Evolutionary conservation across 2,797 vertebrate genomes (phyloP).

Genomic region (Valencia hispanica): DNA sequence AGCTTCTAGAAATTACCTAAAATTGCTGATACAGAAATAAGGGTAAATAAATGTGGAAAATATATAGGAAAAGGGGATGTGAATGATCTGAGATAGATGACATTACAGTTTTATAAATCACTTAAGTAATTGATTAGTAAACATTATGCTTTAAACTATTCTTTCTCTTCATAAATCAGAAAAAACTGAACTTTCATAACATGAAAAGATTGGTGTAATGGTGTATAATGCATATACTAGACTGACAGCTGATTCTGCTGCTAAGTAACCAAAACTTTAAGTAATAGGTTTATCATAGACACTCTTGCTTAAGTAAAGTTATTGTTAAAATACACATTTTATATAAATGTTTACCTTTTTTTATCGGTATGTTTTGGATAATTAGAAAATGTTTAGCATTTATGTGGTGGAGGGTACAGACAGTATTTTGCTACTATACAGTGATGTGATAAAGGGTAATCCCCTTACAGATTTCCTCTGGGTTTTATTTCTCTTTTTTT

Average conservation of each 20-base stretch:
- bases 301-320: background rate
- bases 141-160: background rate
- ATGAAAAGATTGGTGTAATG: background rate
- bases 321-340: slow-evolving; percentile 2
- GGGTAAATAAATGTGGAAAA: background rate
- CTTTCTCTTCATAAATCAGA: background rate
- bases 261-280: slow-evolving; percentile 3
- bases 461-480: background rate
- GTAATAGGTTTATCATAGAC: slow-evolving; percentile 5
- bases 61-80: background rate
- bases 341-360: background rate
- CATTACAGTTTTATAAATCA: background rate
- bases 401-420: background rate
- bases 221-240: background rate
- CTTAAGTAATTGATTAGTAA: background rate
- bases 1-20: slow-evolving; percentile 19
- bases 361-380: background rate
- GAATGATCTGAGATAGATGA: slow-evolving; percentile 5
- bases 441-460: background rate
- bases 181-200: background rate
- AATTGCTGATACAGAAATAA: slow-evolving; percentile 15
- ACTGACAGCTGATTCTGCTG: background rate
- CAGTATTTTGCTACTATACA: background rate
- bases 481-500: background rate
- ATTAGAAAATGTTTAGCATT: background rate